These are phyloP conservation scores for Noctua janthina DNA, from an alignment of 2,888 invertebrate species.

Conservation along the genomic window DNA sequence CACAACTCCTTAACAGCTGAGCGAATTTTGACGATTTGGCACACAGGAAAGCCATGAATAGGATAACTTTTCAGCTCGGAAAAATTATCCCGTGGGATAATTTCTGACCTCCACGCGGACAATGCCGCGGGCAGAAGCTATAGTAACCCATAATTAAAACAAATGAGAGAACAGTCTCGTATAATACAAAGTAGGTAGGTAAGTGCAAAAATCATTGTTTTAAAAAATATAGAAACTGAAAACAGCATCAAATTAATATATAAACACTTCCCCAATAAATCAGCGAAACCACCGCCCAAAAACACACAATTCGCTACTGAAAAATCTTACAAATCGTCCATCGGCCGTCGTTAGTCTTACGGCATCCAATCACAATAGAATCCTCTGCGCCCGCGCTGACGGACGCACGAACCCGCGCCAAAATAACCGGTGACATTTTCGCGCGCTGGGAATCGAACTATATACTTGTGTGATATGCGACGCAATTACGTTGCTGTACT, in stretches of 20 bases:
- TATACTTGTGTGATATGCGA: slow-evolving; percentile 65
- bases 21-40: neutral
- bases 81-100: neutral
- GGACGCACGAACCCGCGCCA: slow-evolving; percentile 73
- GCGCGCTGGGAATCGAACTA: slow-evolving; percentile 77
- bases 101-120: neutral
- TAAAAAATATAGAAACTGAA: neutral
- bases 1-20: neutral
- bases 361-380: slow-evolving; percentile 64
- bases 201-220: neutral
- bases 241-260: neutral
- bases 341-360: slow-evolving; percentile 24
- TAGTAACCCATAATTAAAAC: neutral
- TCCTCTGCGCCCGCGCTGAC: slow-evolving; percentile 68
- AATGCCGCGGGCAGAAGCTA: neutral
- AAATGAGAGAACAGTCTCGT: neutral
- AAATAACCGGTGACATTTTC: slow-evolving; percentile 87
- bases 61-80: neutral
- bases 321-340: slow-evolving; percentile 43
- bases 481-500: slow-evolving; percentile 61
- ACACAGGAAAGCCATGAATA: neutral
- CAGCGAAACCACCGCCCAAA: slow-evolving; percentile 19
- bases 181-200: neutral
- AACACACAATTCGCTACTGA: slow-evolving; percentile 36
- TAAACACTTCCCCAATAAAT: slow-evolving; percentile 1